A percentile compares a stretch with the other conserved stretches of the same genome.
Conservation (phyloP, 2,113 vertebrate species). For the Crotalus helleri region DNA sequence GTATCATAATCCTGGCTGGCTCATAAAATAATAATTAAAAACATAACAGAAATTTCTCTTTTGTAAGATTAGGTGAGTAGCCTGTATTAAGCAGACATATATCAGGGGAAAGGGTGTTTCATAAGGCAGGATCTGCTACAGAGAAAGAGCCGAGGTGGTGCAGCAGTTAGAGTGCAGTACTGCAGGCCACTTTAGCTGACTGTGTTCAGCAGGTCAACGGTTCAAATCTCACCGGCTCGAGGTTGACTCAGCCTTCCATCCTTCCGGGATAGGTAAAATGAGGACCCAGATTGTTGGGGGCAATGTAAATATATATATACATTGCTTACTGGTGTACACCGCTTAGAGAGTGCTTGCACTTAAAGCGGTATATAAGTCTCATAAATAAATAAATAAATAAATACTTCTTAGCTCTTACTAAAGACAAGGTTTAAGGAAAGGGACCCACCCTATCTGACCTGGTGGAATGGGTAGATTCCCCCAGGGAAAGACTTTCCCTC, state of each 20-base stretch:
- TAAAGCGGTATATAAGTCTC: too few species aligned
- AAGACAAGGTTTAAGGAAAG: not conserved
- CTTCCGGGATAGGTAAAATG: too few species aligned
- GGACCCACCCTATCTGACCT: not conserved
- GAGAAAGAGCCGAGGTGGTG: not conserved
- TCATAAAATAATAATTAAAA: not conserved
- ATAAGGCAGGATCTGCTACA: not conserved
- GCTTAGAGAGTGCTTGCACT: too few species aligned
- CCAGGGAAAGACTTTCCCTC: not conserved
- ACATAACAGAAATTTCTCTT: not conserved
- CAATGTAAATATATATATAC: too few species aligned
- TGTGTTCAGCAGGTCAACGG: too few species aligned
- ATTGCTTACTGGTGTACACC: too few species aligned
- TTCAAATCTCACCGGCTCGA: too few species aligned
- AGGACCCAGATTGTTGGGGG: too few species aligned
- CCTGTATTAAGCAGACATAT: not conserved
- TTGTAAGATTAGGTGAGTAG: not conserved
- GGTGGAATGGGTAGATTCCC: not conserved
- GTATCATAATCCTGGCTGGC: not conserved
- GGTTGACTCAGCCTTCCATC: too few species aligned
- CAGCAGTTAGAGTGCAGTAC: too few species aligned
- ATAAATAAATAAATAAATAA: too few species aligned
- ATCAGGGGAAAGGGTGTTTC: not conserved
- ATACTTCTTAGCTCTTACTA: not conserved
- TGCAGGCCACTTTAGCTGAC: too few species aligned